Conservation (phyloP, 1,140 invertebrate genomes). For the Caenorhabditis tropicalis region DNA sequence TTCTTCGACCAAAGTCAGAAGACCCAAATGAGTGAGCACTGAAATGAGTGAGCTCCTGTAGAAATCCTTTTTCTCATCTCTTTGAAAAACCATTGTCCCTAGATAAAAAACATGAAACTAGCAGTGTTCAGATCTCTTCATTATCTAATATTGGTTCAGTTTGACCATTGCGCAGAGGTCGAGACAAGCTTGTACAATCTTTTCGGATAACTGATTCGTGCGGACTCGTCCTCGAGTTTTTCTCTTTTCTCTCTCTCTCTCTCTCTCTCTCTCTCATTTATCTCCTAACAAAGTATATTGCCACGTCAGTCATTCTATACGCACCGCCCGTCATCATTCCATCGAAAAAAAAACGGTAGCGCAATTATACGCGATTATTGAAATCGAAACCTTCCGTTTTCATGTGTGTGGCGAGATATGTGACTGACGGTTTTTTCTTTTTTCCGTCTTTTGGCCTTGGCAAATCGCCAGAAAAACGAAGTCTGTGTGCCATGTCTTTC, state of each 20-base stretch:
- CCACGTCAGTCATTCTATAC: background rate
- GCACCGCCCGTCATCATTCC: background rate
- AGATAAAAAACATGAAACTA: too few species aligned
- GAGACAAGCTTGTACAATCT: conserved; percentile 30
- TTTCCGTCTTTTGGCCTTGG: background rate
- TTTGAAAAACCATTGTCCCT: background rate
- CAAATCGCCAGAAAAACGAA: background rate
- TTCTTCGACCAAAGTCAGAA: too few species aligned
- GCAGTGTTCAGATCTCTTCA: too few species aligned
- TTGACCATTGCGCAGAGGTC: conserved; percentile 16
- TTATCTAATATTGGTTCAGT: background rate
- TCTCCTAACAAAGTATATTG: background rate
- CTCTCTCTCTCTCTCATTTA: background rate
- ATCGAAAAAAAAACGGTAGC: background rate
- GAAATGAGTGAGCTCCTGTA: too few species aligned
- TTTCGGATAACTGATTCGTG: conserved; percentile 24
- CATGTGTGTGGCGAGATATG: background rate
- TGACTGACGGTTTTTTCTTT: background rate
- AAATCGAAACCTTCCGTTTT: conserved; percentile 15
- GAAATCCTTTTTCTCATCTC: background rate
- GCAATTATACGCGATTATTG: conserved; percentile 42
- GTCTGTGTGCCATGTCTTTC: background rate
- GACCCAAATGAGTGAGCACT: too few species aligned
- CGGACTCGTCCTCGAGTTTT: background rate
- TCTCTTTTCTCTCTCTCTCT: background rate